phyloP scores from a whole-genome alignment of 2,888 invertebrate genomes.

The Drosophila pseudotalamancana region DNA sequence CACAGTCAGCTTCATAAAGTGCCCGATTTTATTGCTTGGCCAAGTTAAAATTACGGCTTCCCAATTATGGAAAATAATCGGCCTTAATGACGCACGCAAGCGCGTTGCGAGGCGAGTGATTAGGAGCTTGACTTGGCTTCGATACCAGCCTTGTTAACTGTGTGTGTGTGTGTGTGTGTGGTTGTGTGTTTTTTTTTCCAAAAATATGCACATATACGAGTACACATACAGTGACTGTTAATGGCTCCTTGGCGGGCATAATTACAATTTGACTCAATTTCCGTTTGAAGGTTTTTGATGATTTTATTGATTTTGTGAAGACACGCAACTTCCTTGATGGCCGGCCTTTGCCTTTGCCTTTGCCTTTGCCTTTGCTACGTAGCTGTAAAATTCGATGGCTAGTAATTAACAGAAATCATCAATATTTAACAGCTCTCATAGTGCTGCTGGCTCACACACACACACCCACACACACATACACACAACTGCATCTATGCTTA shows the following conservation, averaged over 20 bases:
- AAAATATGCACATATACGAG: not conserved
- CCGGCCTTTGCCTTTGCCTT: too few relatives aligned
- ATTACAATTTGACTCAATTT: slow-evolving; percentile 78
- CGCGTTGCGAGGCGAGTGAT: slow-evolving; percentile 10
- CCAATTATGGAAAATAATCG: slow-evolving; percentile 58
- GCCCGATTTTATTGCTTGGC: slow-evolving; percentile 16
- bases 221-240: slow-evolving; percentile 30
- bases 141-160: slow-evolving; percentile 22
- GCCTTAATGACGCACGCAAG: slow-evolving; percentile 41
- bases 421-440: slow-evolving; percentile 60
- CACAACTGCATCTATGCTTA: slow-evolving; percentile 9
- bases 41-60: slow-evolving; percentile 51
- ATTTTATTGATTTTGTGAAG: slow-evolving; percentile 80
- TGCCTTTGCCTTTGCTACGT: slow-evolving; percentile 5
- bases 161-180: too few relatives aligned
- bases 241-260: slow-evolving; percentile 62
- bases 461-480: not conserved
- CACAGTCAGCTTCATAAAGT: not conserved
- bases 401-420: slow-evolving; percentile 61
- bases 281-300: slow-evolving; percentile 69
- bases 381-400: slow-evolving; percentile 22
- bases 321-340: slow-evolving; percentile 70
- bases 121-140: slow-evolving; percentile 14
- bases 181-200: too few relatives aligned
- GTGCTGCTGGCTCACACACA: slow-evolving; percentile 11